These are phyloP conservation scores for Epinotia brunnichana DNA, from an alignment of 2,888 invertebrate species.

Conservation along the genomic window DNA sequence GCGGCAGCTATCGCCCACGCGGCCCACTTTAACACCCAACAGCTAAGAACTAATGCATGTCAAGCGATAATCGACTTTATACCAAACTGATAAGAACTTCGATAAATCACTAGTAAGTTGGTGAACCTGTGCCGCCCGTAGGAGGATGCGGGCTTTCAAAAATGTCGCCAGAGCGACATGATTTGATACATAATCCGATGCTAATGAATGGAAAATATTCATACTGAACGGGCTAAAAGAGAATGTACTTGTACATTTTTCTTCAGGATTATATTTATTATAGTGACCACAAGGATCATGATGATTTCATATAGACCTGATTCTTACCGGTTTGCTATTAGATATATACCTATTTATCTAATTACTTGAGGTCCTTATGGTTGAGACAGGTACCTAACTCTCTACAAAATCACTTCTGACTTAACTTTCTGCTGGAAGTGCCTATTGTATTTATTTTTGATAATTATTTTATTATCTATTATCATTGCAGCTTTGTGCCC, in stretches of 20 bases:
- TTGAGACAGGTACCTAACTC: no score
- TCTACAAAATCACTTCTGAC: no score
- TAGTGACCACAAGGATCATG: neutral
- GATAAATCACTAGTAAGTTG: neutral
- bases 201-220: conserved; percentile 16
- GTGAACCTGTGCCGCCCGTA: conserved; percentile 25
- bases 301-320: neutral
- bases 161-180: conserved; percentile 24
- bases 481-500: no score
- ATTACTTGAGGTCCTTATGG: no score
- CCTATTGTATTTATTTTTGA: no score
- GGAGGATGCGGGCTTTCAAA: conserved; percentile 32
- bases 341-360: no score
- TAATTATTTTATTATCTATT: no score
- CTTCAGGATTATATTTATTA: neutral
- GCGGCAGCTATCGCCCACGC: conserved; percentile 32
- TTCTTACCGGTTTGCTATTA: neutral
- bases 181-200: conserved; percentile 30
- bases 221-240: neutral
- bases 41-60: neutral
- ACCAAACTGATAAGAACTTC: conserved; percentile 5
- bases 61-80: neutral
- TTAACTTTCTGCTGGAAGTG: no score
- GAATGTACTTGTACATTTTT: neutral
- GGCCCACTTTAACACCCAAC: conserved; percentile 21